Conservation (phyloP, 2,113 vertebrate genomes). For the Tetrao urogallus region DNA sequence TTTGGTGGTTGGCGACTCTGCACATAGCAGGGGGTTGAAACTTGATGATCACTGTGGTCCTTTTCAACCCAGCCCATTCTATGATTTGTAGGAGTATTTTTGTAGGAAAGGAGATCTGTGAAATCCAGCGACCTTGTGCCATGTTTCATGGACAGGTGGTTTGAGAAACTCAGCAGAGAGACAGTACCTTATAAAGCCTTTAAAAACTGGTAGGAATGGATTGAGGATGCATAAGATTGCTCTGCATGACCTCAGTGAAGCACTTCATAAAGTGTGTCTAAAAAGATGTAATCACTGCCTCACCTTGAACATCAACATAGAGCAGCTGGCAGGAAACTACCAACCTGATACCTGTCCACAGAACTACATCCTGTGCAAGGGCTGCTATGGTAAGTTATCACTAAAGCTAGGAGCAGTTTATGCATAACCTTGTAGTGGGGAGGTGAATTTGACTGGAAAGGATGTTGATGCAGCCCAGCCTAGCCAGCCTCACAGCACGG, state of each 20-base stretch:
- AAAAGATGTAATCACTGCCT: accelerated
- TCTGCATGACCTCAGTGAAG: not conserved
- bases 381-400: not conserved
- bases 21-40: too few relatives aligned
- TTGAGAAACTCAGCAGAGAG: not conserved
- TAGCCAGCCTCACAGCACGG: not conserved
- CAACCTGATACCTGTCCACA: not conserved
- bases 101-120: not conserved
- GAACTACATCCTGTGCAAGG: not conserved
- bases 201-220: not conserved
- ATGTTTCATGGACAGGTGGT: not conserved
- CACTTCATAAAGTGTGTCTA: not conserved
- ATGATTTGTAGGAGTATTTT: not conserved
- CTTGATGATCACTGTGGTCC: too few relatives aligned
- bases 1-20: too few relatives aligned
- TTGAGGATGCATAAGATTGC: not conserved
- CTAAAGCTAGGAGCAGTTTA: accelerated
- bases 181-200: not conserved
- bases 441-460: not conserved
- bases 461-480: not conserved
- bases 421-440: not conserved
- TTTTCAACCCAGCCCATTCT: too few relatives aligned
- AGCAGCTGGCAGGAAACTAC: not conserved
- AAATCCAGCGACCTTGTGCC: not conserved
- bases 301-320: not conserved